Base-by-base conservation (phyloP, 2,113 vertebrate genomes). In the Motacilla tschutschensis region DNA sequence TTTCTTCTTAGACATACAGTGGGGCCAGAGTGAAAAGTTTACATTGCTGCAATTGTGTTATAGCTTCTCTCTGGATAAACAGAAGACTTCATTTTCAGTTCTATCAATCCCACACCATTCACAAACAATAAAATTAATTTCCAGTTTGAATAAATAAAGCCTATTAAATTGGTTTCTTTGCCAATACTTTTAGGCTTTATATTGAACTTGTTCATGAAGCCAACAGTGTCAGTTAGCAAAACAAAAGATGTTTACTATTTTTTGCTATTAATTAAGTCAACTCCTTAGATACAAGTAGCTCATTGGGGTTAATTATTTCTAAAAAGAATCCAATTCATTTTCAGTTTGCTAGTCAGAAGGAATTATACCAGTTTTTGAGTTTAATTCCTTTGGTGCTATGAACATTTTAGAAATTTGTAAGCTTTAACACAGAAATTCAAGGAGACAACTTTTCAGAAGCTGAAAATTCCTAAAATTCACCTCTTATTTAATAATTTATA, bases 71-170 rank as follows among this genome's bases (percentile, higher is more conserved):
- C 86, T 92, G 81, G 83, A 70, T 88, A 92, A 95, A 91, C 48
- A 84, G 40, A 90, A 76, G 71, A 86, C 84, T 94, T 86, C 4
- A 84, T 91, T 92, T 91, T 86, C 44, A 43, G 33, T 91, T 62
- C 75, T 76, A 51, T 88, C 84, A 79, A 63, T 48, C 55, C 50
- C 75, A 84, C 36, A 53, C 28, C 29, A 66, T 73, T 84, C 41
- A 73, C 90, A 94, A 95, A 90, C 78, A 91, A 90, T 82, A 86
- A 81, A 91, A 92, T 84, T 92, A 88, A 86, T 86, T 92, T 90
- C 78, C 48, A 44, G 53, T 82, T 90, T 91, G 75, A 93, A 93
- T 86, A 91, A 92, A 91, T 81, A 92, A 90, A 81, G 33, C 36
- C 55, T 55, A 41, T 40, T 66, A 82, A 92, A 91, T 82, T 82